phyloP scores from a whole-genome alignment of 1,140 invertebrate species.

The Drosophila micromelanica region DNA sequence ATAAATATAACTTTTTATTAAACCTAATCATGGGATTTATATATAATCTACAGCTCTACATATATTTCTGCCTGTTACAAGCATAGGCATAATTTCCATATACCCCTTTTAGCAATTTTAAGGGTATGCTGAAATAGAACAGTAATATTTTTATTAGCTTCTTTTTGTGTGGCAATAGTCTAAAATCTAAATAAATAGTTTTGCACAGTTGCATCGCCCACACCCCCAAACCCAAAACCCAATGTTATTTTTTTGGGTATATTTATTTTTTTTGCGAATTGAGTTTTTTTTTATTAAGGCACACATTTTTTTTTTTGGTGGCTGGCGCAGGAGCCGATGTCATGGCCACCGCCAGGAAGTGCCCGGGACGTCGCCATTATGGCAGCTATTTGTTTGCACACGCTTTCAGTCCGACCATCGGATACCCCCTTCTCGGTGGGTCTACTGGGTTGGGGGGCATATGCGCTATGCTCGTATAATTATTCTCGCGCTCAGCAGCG shows the following conservation, averaged over 20 bases:
- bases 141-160: slow-evolving; percentile 36
- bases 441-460: slow-evolving; percentile 46
- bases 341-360: slow-evolving; percentile 44
- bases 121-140: neutral
- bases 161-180: neutral
- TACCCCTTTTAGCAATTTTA: slow-evolving; percentile 8
- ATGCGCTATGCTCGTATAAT: slow-evolving; percentile 65
- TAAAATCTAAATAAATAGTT: slow-evolving; percentile 54
- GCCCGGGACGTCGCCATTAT: slow-evolving; percentile 63
- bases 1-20: too few relatives aligned
- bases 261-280: slow-evolving; percentile 30
- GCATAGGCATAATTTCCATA: too few relatives aligned
- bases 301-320: slow-evolving; percentile 52
- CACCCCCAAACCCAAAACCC: too few relatives aligned
- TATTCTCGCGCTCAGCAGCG: slow-evolving; percentile 75
- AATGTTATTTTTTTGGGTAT: slow-evolving; percentile 12
- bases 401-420: slow-evolving; percentile 9
- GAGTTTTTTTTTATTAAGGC: slow-evolving; percentile 68
- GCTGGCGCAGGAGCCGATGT: slow-evolving; percentile 2
- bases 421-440: neutral
- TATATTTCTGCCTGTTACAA: too few relatives aligned
- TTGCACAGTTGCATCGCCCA: neutral
- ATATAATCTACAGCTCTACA: too few relatives aligned
- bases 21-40: too few relatives aligned
- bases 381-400: slow-evolving; percentile 71